Evolutionary conservation across 1,140 invertebrate genomes (phyloP).

Genomic region (Chrysoperla carnea): DNA sequence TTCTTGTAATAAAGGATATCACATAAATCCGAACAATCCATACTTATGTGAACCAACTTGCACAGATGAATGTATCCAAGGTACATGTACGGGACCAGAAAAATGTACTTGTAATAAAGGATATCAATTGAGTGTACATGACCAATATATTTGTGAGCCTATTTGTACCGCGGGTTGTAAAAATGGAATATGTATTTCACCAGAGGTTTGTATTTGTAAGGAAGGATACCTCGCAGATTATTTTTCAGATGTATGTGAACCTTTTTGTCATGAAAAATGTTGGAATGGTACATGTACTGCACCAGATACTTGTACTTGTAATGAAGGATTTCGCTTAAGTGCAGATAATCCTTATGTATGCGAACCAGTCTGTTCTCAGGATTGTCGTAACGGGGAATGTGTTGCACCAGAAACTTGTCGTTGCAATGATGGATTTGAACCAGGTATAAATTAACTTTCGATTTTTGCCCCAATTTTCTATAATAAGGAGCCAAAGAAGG

Average conservation of each 20-base stretch:
- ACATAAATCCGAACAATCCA: slow-evolving; percentile 6
- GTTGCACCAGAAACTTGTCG: slow-evolving; percentile 22
- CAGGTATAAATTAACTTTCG: no score
- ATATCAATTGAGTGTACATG: slow-evolving; percentile 23
- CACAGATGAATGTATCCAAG: slow-evolving; percentile 20
- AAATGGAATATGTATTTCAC: slow-evolving; percentile 9
- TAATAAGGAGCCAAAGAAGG: slow-evolving; percentile 7
- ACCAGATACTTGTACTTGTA: slow-evolving; percentile 31
- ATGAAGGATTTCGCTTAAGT: slow-evolving; percentile 15
- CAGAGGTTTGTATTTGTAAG: slow-evolving; percentile 11
- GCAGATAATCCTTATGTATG: slow-evolving; percentile 19
- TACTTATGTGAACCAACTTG: slow-evolving; percentile 24
- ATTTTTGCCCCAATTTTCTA: slow-evolving; percentile 8
- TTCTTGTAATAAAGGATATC: slow-evolving; percentile 7
- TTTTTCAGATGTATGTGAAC: slow-evolving; percentile 6
- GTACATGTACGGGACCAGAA: slow-evolving; percentile 24
- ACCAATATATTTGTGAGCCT: slow-evolving; percentile 22
- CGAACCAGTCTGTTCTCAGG: slow-evolving; percentile 22
- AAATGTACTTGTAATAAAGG: slow-evolving; percentile 28
- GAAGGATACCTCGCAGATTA: slow-evolving; percentile 6
- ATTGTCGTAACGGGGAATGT: slow-evolving; percentile 15
- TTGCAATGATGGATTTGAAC: slow-evolving; percentile 5
- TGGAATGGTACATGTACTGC: slow-evolving; percentile 29
- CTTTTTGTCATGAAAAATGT: slow-evolving; percentile 12
- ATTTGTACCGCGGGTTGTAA: slow-evolving; percentile 17